Conservation (phyloP, 92 coral and sea anemone genomes). For the Ricordea florida region DNA sequence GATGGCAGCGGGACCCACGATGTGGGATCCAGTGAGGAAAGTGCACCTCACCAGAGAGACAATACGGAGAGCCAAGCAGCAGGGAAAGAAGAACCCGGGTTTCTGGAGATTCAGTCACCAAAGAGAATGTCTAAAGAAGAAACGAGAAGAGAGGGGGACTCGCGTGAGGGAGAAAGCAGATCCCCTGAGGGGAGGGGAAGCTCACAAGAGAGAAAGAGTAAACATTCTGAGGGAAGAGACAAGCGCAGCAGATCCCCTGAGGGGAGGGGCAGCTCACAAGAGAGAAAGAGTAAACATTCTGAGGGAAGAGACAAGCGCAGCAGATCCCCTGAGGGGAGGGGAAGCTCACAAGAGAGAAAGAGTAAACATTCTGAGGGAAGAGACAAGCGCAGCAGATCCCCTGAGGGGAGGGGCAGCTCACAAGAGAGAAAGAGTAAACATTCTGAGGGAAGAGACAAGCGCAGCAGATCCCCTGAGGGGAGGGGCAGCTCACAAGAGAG, state of each 20-base stretch:
- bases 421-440: background rate
- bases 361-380: slow-evolving; percentile 8
- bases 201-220: background rate
- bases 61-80: too few relatives aligned
- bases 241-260: slow-evolving; percentile 6
- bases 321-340: too few relatives aligned
- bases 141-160: too few relatives aligned
- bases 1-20: too few relatives aligned
- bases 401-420: background rate
- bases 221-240: background rate
- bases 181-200: background rate
- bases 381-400: background rate
- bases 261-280: background rate
- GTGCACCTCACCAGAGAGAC: too few relatives aligned
- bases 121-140: too few relatives aligned
- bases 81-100: too few relatives aligned
- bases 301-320: background rate
- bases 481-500: background rate
- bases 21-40: too few relatives aligned
- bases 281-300: background rate
- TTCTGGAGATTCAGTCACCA: too few relatives aligned
- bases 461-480: background rate
- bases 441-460: background rate
- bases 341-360: slow-evolving; percentile 10
- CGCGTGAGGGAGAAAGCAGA: too few relatives aligned